These are phyloP conservation scores for Pocota personata DNA, from an alignment of 2,888 invertebrate species.

Conservation along the genomic window DNA sequence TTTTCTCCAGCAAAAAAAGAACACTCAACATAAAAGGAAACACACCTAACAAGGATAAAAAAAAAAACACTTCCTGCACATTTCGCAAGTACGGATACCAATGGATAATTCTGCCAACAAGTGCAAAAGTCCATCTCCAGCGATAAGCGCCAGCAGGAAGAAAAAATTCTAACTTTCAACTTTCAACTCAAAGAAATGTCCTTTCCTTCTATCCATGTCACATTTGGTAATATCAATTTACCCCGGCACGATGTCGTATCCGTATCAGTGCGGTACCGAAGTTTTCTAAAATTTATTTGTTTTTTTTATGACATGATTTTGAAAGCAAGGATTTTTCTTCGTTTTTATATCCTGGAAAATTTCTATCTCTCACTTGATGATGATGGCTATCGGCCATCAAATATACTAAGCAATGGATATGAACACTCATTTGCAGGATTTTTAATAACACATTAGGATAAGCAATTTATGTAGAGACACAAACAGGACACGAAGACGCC, in stretches of 20 bases:
- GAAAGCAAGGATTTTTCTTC: not conserved
- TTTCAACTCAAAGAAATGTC: slow-evolving; percentile 35
- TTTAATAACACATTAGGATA: slow-evolving; percentile 17
- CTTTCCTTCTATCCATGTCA: slow-evolving; percentile 17
- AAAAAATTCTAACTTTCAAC: slow-evolving; percentile 6
- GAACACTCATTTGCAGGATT: not conserved
- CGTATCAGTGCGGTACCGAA: slow-evolving; percentile 2
- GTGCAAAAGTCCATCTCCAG: slow-evolving; percentile 17
- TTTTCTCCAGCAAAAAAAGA: not conserved
- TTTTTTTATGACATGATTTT: slow-evolving; percentile 1
- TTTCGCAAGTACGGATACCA: slow-evolving; percentile 1
- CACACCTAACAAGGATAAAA: not conserved
- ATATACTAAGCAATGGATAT: slow-evolving; percentile 15
- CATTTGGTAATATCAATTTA: slow-evolving; percentile 63
- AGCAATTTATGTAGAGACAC: not conserved
- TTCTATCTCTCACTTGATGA: slow-evolving; percentile 19
- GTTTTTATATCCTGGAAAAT: slow-evolving; percentile 5
- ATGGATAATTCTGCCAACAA: slow-evolving; percentile 18
- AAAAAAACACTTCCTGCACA: not conserved
- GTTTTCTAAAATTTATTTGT: not conserved
- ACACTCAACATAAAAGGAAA: slow-evolving; percentile 4
- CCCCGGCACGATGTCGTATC: slow-evolving; percentile 19
- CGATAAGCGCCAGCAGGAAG: not conserved
- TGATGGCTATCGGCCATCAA: slow-evolving; percentile 66
- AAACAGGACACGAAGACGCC: slow-evolving; percentile 14